These are phyloP conservation scores for Drosophila trichaetosa DNA, from an alignment of 2,888 invertebrate genomes.

Conservation along the genomic window DNA sequence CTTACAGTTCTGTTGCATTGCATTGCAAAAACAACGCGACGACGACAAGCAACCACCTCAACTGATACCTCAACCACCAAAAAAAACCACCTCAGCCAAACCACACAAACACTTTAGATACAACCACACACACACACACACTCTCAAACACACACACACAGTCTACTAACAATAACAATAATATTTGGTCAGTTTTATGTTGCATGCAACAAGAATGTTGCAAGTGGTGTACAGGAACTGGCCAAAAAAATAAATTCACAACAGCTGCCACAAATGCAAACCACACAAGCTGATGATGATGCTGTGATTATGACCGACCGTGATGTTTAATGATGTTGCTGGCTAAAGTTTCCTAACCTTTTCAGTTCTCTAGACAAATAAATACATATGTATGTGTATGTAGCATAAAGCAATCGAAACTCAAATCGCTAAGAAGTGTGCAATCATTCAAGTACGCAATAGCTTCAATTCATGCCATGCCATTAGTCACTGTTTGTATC, in stretches of 20 bases:
- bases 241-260: slow-evolving; percentile 10
- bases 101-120: slow-evolving; percentile 48
- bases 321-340: slow-evolving; percentile 45
- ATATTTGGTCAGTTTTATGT: slow-evolving; percentile 36
- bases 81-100: slow-evolving; percentile 67
- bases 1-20: slow-evolving; percentile 74
- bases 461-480: slow-evolving; percentile 47
- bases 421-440: slow-evolving; percentile 19
- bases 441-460: slow-evolving; percentile 32
- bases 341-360: slow-evolving; percentile 14
- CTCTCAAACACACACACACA: slow-evolving; percentile 31
- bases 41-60: slow-evolving; percentile 65
- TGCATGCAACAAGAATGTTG: slow-evolving; percentile 12
- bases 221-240: slow-evolving; percentile 20
- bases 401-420: not conserved
- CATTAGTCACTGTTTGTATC: slow-evolving; percentile 41
- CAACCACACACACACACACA: slow-evolving; percentile 13
- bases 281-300: slow-evolving; percentile 38
- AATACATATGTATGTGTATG: slow-evolving; percentile 4
- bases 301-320: slow-evolving; percentile 57
- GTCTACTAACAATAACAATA: slow-evolving; percentile 27
- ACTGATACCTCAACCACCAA: slow-evolving; percentile 68
- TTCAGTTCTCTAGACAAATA: slow-evolving; percentile 11
- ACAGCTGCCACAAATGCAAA: slow-evolving; percentile 35
- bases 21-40: slow-evolving; percentile 47